A percentile compares a stretch with the other conserved stretches of the same genome.
Evolutionary conservation across 2,888 invertebrate genomes (phyloP).

Genomic region (Brachylomia viminalis): DNA sequence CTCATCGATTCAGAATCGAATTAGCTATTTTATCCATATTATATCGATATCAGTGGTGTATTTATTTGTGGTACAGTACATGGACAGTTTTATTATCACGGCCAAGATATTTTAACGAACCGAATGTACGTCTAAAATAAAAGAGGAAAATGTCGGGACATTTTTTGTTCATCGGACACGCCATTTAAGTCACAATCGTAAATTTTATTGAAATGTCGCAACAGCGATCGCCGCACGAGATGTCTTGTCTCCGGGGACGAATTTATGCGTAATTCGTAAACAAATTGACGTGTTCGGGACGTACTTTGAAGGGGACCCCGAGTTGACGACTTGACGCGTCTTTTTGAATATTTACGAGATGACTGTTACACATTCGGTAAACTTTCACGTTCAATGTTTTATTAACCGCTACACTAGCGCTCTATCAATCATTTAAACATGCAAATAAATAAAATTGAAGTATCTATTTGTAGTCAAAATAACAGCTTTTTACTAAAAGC

Average conservation of each 20-base stretch:
- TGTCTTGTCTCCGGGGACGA: slow-evolving; percentile 89
- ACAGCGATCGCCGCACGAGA: slow-evolving; percentile 89
- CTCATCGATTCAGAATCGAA: slow-evolving; percentile 68
- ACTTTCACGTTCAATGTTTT: slow-evolving; percentile 70
- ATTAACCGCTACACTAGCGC: slow-evolving; percentile 45
- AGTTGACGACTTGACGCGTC: slow-evolving; percentile 87
- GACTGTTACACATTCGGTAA: slow-evolving; percentile 74
- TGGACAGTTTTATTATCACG: slow-evolving; percentile 86
- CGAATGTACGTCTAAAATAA: slow-evolving; percentile 85
- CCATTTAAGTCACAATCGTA: slow-evolving; percentile 90
- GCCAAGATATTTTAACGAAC: slow-evolving; percentile 89
- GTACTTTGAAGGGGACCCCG: slow-evolving; percentile 83
- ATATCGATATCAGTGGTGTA: slow-evolving; percentile 83
- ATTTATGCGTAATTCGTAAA: slow-evolving; percentile 90
- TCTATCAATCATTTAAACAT: slow-evolving; percentile 63
- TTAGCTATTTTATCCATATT: slow-evolving; percentile 71
- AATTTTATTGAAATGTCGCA: slow-evolving; percentile 91
- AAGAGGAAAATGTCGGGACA: slow-evolving; percentile 85
- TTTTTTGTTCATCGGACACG: slow-evolving; percentile 88
- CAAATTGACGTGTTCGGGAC: slow-evolving; percentile 89
- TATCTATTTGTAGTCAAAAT: too few species aligned
- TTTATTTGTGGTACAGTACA: slow-evolving; percentile 80
- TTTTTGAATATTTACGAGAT: slow-evolving; percentile 79
- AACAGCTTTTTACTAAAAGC: too few species aligned
- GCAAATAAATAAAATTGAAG: too few species aligned